A percentile compares a stretch with the other conserved stretches of the same genome.
Evolutionary conservation across 1,140 invertebrate genomes (phyloP).

Genomic region (Colletes gigas): DNA sequence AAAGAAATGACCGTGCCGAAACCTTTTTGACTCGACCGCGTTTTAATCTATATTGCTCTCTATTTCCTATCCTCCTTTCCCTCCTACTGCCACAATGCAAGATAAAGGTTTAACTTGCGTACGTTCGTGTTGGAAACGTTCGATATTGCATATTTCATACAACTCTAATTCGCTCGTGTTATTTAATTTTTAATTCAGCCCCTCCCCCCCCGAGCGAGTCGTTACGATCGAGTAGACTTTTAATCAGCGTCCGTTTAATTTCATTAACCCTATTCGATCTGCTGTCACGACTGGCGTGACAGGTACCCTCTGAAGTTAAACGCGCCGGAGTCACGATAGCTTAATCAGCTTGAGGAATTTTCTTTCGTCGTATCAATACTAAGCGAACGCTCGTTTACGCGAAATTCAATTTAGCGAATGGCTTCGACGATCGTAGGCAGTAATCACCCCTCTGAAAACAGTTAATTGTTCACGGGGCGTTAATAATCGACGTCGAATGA

Average conservation of each 20-base stretch:
- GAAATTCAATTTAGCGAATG: conserved; percentile 29
- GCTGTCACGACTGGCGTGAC: not conserved
- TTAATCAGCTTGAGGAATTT: not conserved
- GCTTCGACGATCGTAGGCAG: not conserved
- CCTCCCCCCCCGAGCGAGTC: too few species aligned
- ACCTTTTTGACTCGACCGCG: conserved; percentile 42
- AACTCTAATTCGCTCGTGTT: too few species aligned
- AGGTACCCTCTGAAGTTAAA: not conserved
- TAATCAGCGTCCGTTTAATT: not conserved
- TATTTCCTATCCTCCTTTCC: conserved; percentile 46
- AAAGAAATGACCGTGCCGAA: conserved; percentile 28
- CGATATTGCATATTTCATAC: not conserved
- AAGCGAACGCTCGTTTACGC: not conserved
- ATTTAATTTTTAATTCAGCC: too few species aligned
- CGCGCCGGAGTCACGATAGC: conserved; percentile 9
- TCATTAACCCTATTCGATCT: not conserved
- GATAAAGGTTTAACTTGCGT: conserved; percentile 46
- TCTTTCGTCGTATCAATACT: not conserved
- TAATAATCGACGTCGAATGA: conserved; percentile 7
- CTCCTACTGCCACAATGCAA: not conserved
- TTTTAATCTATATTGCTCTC: conserved; percentile 63
- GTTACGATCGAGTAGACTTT: too few species aligned
- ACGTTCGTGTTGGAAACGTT: conserved; percentile 27
- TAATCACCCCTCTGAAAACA: not conserved
- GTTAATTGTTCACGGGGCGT: not conserved